phyloP scores from a whole-genome alignment of 2,797 vertebrate genomes.

The Lerista edwardsae region DNA sequence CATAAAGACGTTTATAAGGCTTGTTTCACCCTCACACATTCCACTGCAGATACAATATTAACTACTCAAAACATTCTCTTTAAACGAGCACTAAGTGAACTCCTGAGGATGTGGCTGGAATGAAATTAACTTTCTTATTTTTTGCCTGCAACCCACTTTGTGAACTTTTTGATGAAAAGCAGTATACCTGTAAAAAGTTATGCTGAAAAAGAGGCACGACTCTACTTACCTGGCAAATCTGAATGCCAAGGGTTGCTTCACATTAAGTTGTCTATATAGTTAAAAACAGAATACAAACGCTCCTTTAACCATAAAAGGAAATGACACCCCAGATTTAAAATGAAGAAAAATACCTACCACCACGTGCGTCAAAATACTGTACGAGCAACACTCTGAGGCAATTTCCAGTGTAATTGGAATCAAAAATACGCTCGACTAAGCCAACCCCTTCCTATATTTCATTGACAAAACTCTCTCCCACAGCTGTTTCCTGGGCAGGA shows the following conservation, averaged over 20 bases:
- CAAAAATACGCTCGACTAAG: neutral
- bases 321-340: neutral
- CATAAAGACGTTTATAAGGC: neutral
- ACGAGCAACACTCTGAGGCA: neutral
- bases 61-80: neutral
- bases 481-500: neutral
- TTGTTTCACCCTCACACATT: neutral
- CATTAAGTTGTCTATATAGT: conserved; percentile 1
- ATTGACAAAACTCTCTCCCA: neutral
- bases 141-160: too few species aligned
- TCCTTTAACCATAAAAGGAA: neutral
- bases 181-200: neutral
- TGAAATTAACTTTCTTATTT: neutral
- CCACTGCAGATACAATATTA: neutral
- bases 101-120: too few species aligned
- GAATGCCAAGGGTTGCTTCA: neutral
- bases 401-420: neutral
- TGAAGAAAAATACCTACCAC: too few species aligned
- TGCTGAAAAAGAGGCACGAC: neutral
- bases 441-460: too few species aligned
- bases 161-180: too few species aligned
- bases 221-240: conserved; percentile 6
- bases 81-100: neutral
- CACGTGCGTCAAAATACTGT: neutral
- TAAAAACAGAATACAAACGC: neutral